A percentile compares a stretch with the other conserved stretches of the same genome.
Conservation (phyloP, 1,140 invertebrate species). For the Calycopis cecrops region DNA sequence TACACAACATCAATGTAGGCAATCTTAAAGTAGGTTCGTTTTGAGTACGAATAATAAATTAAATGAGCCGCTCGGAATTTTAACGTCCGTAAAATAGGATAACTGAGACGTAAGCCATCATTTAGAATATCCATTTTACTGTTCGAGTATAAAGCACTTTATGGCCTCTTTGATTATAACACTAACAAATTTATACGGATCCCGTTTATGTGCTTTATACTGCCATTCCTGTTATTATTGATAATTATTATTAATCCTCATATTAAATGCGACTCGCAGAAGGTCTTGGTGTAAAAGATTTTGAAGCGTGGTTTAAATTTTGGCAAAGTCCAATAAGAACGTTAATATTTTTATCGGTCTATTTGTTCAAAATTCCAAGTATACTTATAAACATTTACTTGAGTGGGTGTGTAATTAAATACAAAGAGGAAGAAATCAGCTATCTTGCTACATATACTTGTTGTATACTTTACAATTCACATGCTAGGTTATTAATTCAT, state of each 20-base stretch:
- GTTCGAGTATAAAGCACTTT: conserved; percentile 66
- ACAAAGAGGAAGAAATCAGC: too few species aligned
- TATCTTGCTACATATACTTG: too few species aligned
- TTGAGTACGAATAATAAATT: conserved; percentile 41
- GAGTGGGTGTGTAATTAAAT: too few species aligned
- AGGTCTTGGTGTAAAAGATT: too few species aligned
- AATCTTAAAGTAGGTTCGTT: conserved; percentile 28
- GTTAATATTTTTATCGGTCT: too few species aligned
- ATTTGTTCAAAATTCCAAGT: too few species aligned
- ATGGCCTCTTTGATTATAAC: conserved; percentile 57
- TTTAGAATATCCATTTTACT: conserved; percentile 63
- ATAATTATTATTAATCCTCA: conserved; percentile 4
- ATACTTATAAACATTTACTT: too few species aligned
- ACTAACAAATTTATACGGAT: conserved; percentile 54
- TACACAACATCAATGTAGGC: conserved; percentile 6
- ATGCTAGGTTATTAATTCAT: too few species aligned
- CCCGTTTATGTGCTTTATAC: conserved; percentile 38
- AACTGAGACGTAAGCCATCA: conserved; percentile 54
- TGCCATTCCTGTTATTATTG: conserved; percentile 17
- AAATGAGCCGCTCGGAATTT: conserved; percentile 56
- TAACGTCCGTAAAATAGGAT: conserved; percentile 58
- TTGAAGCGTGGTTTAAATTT: too few species aligned
- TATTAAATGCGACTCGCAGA: too few species aligned
- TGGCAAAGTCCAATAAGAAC: too few species aligned
- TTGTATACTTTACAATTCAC: too few species aligned